Conservation (phyloP, 2,797 vertebrate genomes). For the Bradypodion ventrale region DNA sequence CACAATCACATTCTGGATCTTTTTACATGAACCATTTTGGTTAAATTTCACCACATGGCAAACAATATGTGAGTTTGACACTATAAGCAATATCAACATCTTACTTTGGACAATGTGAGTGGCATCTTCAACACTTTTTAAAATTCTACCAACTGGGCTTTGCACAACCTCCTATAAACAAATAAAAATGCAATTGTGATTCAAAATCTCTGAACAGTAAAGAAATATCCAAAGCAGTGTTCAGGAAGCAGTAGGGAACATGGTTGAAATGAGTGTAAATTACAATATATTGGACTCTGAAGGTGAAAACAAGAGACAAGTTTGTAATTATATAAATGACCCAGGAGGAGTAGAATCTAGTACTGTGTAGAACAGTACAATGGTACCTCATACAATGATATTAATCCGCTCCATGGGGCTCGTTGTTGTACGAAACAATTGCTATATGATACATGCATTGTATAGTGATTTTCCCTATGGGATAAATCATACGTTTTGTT, state of each 20-base stretch:
- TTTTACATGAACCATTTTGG: not conserved
- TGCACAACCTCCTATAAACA: constrained; percentile 34
- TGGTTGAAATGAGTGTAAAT: constrained; percentile 63
- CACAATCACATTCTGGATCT: not conserved
- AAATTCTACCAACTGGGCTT: constrained; percentile 21
- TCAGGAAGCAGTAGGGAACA: constrained; percentile 60
- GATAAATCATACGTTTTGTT: too few species aligned
- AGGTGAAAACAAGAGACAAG: constrained; percentile 64
- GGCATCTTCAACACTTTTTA: not conserved
- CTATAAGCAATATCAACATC: constrained; percentile 7
- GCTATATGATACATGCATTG: too few species aligned
- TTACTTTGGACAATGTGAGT: not conserved
- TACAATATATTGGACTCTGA: constrained; percentile 62
- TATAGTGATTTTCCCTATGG: too few species aligned
- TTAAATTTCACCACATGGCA: not conserved
- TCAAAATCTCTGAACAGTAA: constrained; percentile 52
- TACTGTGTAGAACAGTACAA: constrained; percentile 32
- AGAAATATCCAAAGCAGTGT: constrained; percentile 60
- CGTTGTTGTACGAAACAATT: too few species aligned
- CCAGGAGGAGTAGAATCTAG: constrained; percentile 57
- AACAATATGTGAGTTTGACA: constrained; percentile 9
- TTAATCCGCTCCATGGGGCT: too few species aligned
- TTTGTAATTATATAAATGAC: constrained; percentile 65
- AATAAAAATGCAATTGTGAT: constrained; percentile 42
- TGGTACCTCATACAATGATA: too few species aligned